A percentile compares a stretch with the other conserved stretches of the same genome.
phyloP scores from a whole-genome alignment of 2,888 invertebrate genomes.

The Erebia ligea region DNA sequence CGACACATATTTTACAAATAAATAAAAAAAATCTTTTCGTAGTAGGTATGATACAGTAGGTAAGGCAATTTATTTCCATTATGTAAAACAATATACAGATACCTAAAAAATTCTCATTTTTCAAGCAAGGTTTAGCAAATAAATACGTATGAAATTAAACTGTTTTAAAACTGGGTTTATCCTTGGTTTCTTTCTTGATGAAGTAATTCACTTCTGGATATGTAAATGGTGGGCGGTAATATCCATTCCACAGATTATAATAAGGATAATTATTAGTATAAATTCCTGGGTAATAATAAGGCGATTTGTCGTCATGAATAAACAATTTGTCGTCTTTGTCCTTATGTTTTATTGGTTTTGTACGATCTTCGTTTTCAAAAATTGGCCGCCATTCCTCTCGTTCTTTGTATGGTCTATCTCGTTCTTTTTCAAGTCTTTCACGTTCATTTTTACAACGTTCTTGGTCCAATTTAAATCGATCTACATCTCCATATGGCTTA shows the following conservation, averaged over 20 bases:
- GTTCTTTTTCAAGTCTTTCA: constrained; percentile 31
- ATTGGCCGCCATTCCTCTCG: constrained; percentile 51
- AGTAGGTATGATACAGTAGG: too few species aligned
- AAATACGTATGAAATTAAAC: not conserved
- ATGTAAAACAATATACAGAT: not conserved
- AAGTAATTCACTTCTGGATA: constrained; percentile 51
- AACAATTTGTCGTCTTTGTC: constrained; percentile 56
- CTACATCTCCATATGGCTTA: constrained; percentile 25
- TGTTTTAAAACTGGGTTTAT: constrained; percentile 40
- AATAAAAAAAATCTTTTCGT: too few species aligned
- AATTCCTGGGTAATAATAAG: constrained; percentile 50
- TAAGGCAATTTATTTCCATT: too few species aligned
- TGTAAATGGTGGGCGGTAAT: constrained; percentile 45
- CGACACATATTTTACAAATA: too few species aligned
- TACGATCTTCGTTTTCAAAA: constrained; percentile 48
- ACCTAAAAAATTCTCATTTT: too few species aligned
- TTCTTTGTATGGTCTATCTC: constrained; percentile 14
- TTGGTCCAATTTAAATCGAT: not conserved
- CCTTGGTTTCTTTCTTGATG: constrained; percentile 52
- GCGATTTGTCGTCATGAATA: constrained; percentile 41
- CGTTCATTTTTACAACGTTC: constrained; percentile 25
- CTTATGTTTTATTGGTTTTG: constrained; percentile 52
- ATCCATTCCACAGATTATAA: constrained; percentile 50
- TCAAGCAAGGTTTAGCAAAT: not conserved
- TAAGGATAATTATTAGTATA: constrained; percentile 53